phyloP scores from a whole-genome alignment of 2,113 vertebrate genomes.

The Elephas maximus region DNA sequence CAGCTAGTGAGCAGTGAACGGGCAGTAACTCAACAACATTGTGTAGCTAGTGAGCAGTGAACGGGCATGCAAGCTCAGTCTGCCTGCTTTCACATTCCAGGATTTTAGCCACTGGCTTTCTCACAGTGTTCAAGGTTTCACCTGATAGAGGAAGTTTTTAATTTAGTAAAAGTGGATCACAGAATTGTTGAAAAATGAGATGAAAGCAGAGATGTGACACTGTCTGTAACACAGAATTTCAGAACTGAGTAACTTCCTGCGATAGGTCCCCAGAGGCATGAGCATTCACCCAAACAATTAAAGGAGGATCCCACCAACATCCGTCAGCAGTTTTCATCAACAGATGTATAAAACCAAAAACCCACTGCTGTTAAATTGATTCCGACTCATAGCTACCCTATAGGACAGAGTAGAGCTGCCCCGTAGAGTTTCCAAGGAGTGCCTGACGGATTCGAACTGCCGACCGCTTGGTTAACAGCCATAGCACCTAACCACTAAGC shows the following conservation, averaged over 20 bases:
- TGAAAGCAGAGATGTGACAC: not conserved
- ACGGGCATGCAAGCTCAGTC: not conserved
- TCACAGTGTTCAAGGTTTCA: not conserved
- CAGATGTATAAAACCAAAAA: not conserved
- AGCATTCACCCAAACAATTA: not conserved
- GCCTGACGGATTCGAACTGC: too few species aligned
- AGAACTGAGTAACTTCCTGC: not conserved
- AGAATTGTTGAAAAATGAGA: conserved; percentile 15
- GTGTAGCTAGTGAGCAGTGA: not conserved
- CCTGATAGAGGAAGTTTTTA: not conserved
- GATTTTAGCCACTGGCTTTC: not conserved
- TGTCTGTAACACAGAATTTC: not conserved
- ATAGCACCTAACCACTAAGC: too few species aligned
- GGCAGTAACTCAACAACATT: not conserved
- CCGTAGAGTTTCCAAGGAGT: too few species aligned
- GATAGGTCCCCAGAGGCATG: not conserved
- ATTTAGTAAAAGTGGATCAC: not conserved
- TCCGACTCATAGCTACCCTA: too few species aligned
- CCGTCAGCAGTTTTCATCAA: conserved; percentile 17
- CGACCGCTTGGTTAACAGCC: too few species aligned
- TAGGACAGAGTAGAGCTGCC: too few species aligned
- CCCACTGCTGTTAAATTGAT: too few species aligned
- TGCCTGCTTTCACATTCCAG: not conserved
- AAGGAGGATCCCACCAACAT: conserved; percentile 15
- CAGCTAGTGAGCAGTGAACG: not conserved